These are phyloP conservation scores for Nasonia giraulti DNA, from an alignment of 1,140 invertebrate genomes.

Conservation along the genomic window DNA sequence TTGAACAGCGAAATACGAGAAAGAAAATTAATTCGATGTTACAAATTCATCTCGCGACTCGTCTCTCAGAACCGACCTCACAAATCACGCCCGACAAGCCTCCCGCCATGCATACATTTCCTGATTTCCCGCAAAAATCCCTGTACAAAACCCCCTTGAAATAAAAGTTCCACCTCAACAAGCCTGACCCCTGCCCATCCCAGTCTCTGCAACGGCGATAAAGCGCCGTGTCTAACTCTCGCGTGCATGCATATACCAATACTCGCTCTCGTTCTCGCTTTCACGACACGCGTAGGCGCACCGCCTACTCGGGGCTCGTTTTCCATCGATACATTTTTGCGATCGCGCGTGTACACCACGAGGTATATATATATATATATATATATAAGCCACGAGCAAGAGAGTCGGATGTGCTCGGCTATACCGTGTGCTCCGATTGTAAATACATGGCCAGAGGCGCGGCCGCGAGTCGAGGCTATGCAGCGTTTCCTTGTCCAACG, in stretches of 20 bases:
- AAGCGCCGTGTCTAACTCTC: neutral
- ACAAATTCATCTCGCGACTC: no score
- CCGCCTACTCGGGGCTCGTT: neutral
- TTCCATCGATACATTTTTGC: slow-evolving; percentile 6
- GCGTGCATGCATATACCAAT: neutral
- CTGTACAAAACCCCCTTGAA: no score
- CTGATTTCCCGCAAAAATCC: neutral
- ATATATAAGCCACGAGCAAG: neutral
- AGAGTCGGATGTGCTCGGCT: neutral
- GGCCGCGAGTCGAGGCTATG: neutral
- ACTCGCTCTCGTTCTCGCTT: neutral
- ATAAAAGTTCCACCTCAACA: neutral
- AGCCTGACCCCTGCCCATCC: neutral
- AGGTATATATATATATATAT: neutral
- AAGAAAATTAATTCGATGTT: no score
- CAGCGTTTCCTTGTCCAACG: neutral
- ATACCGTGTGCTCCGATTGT: slow-evolving; percentile 14
- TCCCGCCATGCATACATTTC: neutral
- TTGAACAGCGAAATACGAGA: no score
- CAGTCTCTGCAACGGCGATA: neutral
- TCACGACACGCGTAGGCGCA: slow-evolving; percentile 12
- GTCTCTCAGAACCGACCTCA: no score
- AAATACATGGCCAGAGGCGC: neutral
- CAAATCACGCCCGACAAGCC: neutral
- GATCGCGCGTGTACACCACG: neutral